Base-by-base conservation (phyloP, 2,797 vertebrate genomes). In the Rhabdophis nuchalis region DNA sequence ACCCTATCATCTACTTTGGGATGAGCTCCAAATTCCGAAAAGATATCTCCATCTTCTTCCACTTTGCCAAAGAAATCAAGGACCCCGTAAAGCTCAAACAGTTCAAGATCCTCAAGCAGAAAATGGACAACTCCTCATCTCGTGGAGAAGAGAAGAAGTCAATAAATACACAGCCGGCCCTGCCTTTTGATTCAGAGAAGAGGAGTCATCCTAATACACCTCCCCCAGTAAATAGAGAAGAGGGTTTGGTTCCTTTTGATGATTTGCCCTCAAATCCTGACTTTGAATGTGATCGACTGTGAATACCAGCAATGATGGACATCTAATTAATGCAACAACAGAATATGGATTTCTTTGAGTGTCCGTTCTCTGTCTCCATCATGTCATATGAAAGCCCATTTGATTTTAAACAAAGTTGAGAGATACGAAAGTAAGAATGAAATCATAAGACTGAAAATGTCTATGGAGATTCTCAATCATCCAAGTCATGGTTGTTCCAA, bases 1-100 rank as follows among this genome's bases (percentile, higher is more conserved):
- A 98, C 94, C 98, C 98, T 0, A 96, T 98, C 93, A 98, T 98
- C 94, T 99, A 99, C 96, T 98, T 99, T 23, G 98, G 98, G 95
- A 98, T 99, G 98, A 98, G 98, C 97, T 98, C 98, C 95, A 98
- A 98, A 96, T 98, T 99, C 94, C 97, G 98, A 50, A 98, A 97
- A 86, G 98, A 98, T 87, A 93, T 98, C 87, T 94, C 97, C 0
- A 90, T 96, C 86, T 94, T 98, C 94, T 96, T 99, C 93, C 98
- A 98, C 1, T 98, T 98, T 95, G 61, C 95, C 41, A 95, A 95
- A 56, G 97, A 98, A 85, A 96, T 60, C 89, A 97, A 96, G 94
- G 98, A 98, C 46, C 95, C 97, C 13, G 98, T 98, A 93, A 98
- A 95, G 87, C 98, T 98, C 92, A 98, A 98, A 82, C 97, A 94